phyloP scores from a whole-genome alignment of 2,797 vertebrate species.

The Rhynchonycteris naso region DNA sequence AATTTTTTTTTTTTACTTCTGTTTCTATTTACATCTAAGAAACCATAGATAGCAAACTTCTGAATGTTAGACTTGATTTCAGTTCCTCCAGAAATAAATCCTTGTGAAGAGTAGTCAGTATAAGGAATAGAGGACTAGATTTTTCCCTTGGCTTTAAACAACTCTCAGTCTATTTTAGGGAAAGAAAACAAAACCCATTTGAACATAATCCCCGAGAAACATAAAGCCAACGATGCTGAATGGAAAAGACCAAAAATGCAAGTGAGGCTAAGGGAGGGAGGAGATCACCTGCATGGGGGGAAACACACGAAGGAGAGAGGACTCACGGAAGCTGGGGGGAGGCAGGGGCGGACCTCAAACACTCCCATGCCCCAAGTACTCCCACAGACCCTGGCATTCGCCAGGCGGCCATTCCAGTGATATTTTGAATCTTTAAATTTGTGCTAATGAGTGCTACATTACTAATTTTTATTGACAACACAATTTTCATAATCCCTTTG shows the following conservation, averaged over 20 bases:
- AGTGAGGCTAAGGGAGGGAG: not conserved
- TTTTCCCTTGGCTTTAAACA: not conserved
- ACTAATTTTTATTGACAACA: not conserved
- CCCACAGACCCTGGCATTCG: not conserved
- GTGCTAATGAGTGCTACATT: not conserved
- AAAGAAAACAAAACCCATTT: not conserved
- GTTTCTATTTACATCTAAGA: not conserved
- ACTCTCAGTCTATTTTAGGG: not conserved
- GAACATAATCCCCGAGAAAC: not conserved
- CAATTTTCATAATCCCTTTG: not conserved
- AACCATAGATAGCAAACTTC: not conserved
- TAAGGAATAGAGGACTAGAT: not conserved
- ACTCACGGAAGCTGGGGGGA: too few relatives aligned
- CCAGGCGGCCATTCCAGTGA: not conserved
- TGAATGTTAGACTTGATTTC: not conserved
- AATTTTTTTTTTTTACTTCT: not conserved
- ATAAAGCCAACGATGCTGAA: not conserved
- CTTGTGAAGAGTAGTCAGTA: not conserved
- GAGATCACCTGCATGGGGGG: too few relatives aligned
- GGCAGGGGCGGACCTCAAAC: not conserved
- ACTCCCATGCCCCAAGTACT: not conserved
- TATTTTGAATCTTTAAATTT: not conserved
- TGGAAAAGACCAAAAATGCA: not conserved
- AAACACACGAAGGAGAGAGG: fast-evolving
- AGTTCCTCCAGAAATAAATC: constrained; percentile 19